Percentiles rank a stretch among this genome's conserved stretches.
Evolutionary conservation across 1,140 invertebrate species (phyloP).

Genomic region (Brachionus sp.): DNA sequence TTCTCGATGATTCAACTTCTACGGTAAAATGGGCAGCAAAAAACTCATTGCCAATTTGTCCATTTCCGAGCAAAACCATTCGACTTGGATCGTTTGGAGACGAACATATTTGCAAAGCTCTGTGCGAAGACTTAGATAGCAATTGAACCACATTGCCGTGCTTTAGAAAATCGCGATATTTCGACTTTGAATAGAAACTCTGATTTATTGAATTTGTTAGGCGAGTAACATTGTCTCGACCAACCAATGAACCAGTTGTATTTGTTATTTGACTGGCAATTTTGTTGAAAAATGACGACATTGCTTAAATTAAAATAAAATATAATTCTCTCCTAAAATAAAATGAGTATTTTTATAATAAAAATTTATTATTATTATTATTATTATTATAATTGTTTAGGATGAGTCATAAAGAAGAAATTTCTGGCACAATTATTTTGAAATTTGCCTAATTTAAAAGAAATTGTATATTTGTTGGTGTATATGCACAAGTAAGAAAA

Average conservation of each 20-base stretch:
- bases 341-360: background rate
- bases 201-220: slow-evolving; percentile 21
- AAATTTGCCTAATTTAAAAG: background rate
- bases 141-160: slow-evolving; percentile 21
- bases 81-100: slow-evolving; percentile 23
- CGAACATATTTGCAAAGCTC: slow-evolving; percentile 13
- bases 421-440: background rate
- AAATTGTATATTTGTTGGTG: background rate
- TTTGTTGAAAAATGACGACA: slow-evolving; percentile 44
- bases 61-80: slow-evolving; percentile 28
- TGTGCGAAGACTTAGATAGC: background rate
- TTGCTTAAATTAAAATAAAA: background rate
- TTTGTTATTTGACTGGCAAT: slow-evolving; percentile 19
- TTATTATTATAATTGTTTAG: background rate
- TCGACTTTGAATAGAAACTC: background rate
- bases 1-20: background rate
- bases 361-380: background rate
- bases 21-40: background rate
- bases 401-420: background rate
- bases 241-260: background rate
- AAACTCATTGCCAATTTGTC: slow-evolving; percentile 27
- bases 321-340: background rate
- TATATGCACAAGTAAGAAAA: background rate
- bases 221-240: slow-evolving; percentile 11
- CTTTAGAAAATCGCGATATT: slow-evolving; percentile 40